phyloP scores from a whole-genome alignment of 35 echinoderm and acorn worm genomes.

The Lytechinus pictus region DNA sequence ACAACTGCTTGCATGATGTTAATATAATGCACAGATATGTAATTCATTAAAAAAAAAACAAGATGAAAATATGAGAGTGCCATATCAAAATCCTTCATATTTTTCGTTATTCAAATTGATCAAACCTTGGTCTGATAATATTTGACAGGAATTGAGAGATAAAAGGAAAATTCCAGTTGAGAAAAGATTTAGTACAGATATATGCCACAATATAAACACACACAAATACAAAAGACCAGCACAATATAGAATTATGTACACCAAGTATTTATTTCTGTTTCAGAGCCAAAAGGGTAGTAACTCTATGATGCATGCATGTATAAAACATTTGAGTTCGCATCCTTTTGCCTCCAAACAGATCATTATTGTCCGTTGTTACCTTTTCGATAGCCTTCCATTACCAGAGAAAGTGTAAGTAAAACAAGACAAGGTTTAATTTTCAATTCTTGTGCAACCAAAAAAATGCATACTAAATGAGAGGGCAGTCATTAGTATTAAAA shows the following conservation, averaged over 20 bases:
- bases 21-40: no score
- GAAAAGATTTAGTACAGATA: background rate
- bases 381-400: conserved; percentile 3
- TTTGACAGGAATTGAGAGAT: background rate
- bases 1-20: no score
- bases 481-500: background rate
- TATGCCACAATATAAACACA: background rate
- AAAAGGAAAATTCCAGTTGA: background rate
- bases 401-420: background rate
- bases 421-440: background rate
- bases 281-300: no score
- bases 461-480: background rate
- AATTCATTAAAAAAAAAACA: no score
- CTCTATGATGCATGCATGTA: no score
- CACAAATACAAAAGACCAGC: background rate
- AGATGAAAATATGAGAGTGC: no score
- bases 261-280: no score
- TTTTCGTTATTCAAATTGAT: no score
- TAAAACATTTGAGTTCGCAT: no score
- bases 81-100: no score
- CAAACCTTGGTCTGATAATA: background rate
- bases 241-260: background rate
- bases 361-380: background rate
- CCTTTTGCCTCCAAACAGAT: no score
- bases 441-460: background rate